Base-by-base conservation (phyloP, 2,797 vertebrate species). In the Ataeniobius toweri region DNA sequence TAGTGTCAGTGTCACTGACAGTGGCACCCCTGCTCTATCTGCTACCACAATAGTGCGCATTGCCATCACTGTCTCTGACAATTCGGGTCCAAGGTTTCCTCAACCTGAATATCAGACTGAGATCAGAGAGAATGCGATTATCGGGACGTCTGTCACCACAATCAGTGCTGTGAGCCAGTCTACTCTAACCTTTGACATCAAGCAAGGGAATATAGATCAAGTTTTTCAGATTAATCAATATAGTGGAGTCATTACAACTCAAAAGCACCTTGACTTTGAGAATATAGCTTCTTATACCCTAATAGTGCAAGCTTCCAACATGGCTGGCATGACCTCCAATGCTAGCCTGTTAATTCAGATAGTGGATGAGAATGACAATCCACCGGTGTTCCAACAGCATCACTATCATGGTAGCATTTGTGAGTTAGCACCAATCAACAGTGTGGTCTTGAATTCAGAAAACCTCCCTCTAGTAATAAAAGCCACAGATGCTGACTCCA, bases 271-370 rank as follows among this genome's bases (percentile, higher is more conserved):
- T 22, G 98, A 99, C 92, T 99, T 96, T 46, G 98, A 99, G 87
- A 93, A 24, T 0, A 87, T 89, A 75, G 86, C 96, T 13, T 96
- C 93, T 20, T 99, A 98, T 76, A 94, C 91, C 12, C 94, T 99
- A 31, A 95, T 92, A 0, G 48, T 99, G 22, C 97, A 97, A 84
- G 97, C 98, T 75, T 96, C 96, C 44, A 99, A 99, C 92, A 99
- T 99, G 98, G 98, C 98, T 50, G 98, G 98, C 41, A 97, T 98
- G 97, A 94, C 96, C 22, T 96, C 97, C 14, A 99, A 98, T 80
- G 94, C 95, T 53, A 97, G 97, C 0, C 92, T 98, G 76, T 94
- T 95, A 55, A 92, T 99, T 80, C 97, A 97, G 74, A 84, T 98
- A 73, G 92, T 97, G 26, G 98, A 99, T 91, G 96, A 98, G 92